A percentile compares a stretch with the other conserved stretches of the same genome.
Evolutionary conservation across 2,113 vertebrate genomes (phyloP).

Genomic region (Gasterosteus aculeatus): DNA sequence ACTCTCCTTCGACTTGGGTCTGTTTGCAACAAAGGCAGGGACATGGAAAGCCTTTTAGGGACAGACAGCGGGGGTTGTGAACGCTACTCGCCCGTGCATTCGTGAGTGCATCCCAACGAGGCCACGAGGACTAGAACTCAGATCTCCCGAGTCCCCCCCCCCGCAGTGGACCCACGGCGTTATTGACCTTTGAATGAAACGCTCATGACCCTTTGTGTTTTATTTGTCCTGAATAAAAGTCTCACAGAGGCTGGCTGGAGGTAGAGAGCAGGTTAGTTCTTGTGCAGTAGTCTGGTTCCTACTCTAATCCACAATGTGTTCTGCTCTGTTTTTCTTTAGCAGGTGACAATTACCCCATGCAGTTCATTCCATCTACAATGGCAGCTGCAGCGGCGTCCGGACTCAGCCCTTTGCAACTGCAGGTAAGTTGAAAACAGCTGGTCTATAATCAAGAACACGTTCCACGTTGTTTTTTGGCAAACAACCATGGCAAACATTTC

Average conservation of each 20-base stretch:
- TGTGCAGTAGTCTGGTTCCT: conserved; percentile 9
- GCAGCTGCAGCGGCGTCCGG: conserved; percentile 96
- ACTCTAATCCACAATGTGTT: conserved; percentile 83
- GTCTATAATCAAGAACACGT: not conserved
- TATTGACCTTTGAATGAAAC: conserved; percentile 51
- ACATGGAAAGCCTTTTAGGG: conserved; percentile 94
- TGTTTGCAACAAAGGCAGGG: conserved; percentile 81
- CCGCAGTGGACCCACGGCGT: conserved; percentile 21
- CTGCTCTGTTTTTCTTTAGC: conserved; percentile 77
- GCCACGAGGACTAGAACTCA: conserved; percentile 37
- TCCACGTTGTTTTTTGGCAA: not conserved
- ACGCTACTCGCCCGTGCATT: conserved; percentile 81
- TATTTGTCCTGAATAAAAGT: conserved; percentile 54
- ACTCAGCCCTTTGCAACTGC: conserved; percentile 96
- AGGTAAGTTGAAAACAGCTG: conserved; percentile 85
- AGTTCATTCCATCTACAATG: conserved; percentile 99
- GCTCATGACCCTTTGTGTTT: conserved; percentile 28
- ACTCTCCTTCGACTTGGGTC: conserved; percentile 68
- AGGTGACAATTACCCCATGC: conserved; percentile 99
- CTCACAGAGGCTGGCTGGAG: conserved; percentile 12
- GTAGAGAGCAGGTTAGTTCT: conserved; percentile 53
- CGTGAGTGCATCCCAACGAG: conserved; percentile 72
- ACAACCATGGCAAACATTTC: not conserved
- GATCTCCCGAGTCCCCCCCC: conserved; percentile 20
- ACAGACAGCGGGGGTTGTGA: conserved; percentile 86